Conservation (phyloP, 2,113 vertebrate genomes). For the Bolborhynchus lineola region DNA sequence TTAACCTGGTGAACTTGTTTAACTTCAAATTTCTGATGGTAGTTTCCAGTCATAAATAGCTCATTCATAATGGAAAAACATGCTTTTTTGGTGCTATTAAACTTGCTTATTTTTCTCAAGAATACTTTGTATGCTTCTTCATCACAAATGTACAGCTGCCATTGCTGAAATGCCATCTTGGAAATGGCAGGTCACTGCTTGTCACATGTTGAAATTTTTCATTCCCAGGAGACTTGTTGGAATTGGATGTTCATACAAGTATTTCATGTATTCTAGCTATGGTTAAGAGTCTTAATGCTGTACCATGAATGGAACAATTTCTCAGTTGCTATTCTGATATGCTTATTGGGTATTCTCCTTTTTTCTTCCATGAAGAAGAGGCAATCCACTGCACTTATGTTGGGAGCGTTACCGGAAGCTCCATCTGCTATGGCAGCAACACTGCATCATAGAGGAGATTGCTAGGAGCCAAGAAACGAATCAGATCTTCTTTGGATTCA, state of each 20-base stretch:
- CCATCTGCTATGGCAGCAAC: slow-evolving; percentile 93
- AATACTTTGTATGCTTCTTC: background rate
- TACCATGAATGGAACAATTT: background rate
- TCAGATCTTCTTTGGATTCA: slow-evolving; percentile 91
- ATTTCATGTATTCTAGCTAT: background rate
- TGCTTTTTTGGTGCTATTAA: background rate
- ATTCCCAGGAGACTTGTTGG: background rate
- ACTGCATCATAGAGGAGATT: slow-evolving; percentile 97
- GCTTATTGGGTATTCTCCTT: background rate
- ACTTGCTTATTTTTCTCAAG: background rate
- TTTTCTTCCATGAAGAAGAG: slow-evolving; percentile 71
- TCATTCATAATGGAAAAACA: background rate
- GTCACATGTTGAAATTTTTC: background rate
- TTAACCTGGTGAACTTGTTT: background rate
- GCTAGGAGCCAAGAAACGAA: slow-evolving; percentile 92
- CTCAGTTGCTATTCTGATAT: background rate
- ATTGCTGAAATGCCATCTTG: background rate
- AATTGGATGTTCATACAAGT: background rate
- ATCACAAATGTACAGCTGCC: background rate
- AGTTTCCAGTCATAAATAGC: background rate
- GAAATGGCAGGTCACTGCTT: background rate
- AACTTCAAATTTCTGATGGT: background rate
- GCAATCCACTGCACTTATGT: slow-evolving; percentile 92
- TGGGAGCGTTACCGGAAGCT: slow-evolving; percentile 92
- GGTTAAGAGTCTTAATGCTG: background rate